A percentile compares a stretch with the other conserved stretches of the same genome.
Conservation (phyloP, 2,888 invertebrate genomes). For the Apodemia zela region DNA sequence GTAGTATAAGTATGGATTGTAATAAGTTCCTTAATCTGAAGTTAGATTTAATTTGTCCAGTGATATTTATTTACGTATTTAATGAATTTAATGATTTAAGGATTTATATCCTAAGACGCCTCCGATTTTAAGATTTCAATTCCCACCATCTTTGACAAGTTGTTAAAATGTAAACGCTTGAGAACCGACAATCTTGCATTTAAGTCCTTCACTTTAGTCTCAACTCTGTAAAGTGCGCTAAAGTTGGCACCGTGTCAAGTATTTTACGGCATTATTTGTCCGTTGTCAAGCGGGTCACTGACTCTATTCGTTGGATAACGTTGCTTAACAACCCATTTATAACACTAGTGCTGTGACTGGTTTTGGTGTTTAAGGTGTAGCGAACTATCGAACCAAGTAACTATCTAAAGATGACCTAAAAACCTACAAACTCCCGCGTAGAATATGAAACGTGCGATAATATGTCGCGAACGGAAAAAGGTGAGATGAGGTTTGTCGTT, state of each 20-base stretch:
- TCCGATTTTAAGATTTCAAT: not conserved
- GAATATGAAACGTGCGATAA: too few species aligned
- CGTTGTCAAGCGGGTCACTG: constrained; percentile 57
- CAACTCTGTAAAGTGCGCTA: constrained; percentile 17
- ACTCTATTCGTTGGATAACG: constrained; percentile 26
- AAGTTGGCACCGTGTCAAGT: constrained; percentile 69
- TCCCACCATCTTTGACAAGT: constrained; percentile 2
- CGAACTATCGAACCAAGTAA: not conserved
- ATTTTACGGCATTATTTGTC: constrained; percentile 60
- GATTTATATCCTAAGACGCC: too few species aligned
- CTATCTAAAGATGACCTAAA: too few species aligned
- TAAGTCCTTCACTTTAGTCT: constrained; percentile 16
- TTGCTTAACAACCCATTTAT: constrained; percentile 14
- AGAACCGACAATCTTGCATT: constrained; percentile 17
- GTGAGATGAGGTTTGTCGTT: too few species aligned
- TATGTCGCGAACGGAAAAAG: too few species aligned
- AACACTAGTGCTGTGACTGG: not conserved
- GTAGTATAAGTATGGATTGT: too few species aligned
- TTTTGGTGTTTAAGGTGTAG: not conserved
- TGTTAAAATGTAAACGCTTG: constrained; percentile 5
- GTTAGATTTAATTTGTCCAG: too few species aligned
- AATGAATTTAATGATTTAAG: too few species aligned
- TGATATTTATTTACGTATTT: too few species aligned
- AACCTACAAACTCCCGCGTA: too few species aligned
- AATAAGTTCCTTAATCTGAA: too few species aligned